Evolutionary conservation across 2,113 vertebrate species (phyloP), one percentile per base, ranked within the genome.

Genomic region (Pao palembangensis): DNA sequence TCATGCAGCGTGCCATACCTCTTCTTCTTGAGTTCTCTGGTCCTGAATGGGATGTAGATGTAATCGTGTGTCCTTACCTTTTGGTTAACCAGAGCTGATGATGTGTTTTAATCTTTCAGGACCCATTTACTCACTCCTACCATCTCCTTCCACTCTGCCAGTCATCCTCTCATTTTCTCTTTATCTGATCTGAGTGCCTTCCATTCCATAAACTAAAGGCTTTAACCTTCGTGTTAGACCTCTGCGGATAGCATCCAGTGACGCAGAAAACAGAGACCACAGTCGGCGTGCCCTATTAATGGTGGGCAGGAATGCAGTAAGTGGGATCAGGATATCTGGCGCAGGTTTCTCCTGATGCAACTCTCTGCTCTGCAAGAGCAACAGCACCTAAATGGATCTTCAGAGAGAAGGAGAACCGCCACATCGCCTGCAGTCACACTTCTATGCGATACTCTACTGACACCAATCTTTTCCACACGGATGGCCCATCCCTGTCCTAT

Each of bases 381-480:
- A 83, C 63, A 80, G 75, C 58, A 80, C 80, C 73, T 77, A 11
- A 62, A 78, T 70, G 61, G 41, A 76, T 80, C 73, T 68, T 78
- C 51, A 66, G 57, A 64, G 73, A 51, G 63, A 70, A 79, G 65
- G 78, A 74, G 78, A 77, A 68, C 48, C 11, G 50, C 59, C 64
- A 74, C 71, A 74, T 85, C 67, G 71, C 61, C 71, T 54, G 55
- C 69, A 59, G 58, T 79, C 78, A 84, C 65, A 85, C 64, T 5
- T 61, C 64, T 68, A 67, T 31, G 52, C 58, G 88, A 93, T 91
- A 90, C 77, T 73, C 79, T 82, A 75, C 66, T 80, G 81, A 85
- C 82, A 85, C 80, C 83, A 82, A 86, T 87, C 82, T 82, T 88
- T 87, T 88, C 83, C 81, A 88, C 85, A 78, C 83, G 86, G 84